These are phyloP conservation scores for Salarias fasciatus DNA, from an alignment of 2,797 vertebrate species.

Conservation along the genomic window DNA sequence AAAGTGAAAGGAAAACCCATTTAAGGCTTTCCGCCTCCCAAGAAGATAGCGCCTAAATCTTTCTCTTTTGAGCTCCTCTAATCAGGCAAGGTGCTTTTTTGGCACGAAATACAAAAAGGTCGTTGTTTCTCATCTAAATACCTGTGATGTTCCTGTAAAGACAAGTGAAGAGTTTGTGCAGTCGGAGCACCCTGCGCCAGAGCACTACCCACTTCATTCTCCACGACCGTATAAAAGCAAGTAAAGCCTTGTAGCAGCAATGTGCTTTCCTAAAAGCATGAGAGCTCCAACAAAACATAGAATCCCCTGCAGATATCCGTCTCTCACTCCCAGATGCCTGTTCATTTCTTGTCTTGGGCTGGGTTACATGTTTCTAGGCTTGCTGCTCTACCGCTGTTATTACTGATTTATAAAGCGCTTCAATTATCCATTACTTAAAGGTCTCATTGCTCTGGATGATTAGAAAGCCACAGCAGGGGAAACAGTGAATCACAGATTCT, in stretches of 20 bases:
- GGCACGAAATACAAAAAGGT: slow-evolving; percentile 1
- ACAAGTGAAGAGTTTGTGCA: slow-evolving; percentile 1
- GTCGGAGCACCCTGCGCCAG: background rate
- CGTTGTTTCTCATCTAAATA: slow-evolving; percentile 4
- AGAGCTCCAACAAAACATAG: slow-evolving; percentile 30
- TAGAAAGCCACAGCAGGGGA: slow-evolving; percentile 13
- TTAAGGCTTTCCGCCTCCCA: background rate
- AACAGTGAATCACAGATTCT: slow-evolving; percentile 8
- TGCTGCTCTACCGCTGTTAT: slow-evolving; percentile 24
- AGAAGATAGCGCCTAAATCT: background rate
- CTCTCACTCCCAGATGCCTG: slow-evolving; percentile 23
- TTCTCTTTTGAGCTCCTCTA: slow-evolving; percentile 5
- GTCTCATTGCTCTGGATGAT: slow-evolving; percentile 27
- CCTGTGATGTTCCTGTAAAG: slow-evolving; percentile 16
- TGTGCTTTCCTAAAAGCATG: slow-evolving; percentile 34
- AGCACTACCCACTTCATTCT: slow-evolving; percentile 9
- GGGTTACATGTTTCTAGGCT: slow-evolving; percentile 9
- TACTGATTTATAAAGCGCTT: slow-evolving; percentile 50
- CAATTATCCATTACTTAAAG: slow-evolving; percentile 52
- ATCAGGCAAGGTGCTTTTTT: slow-evolving; percentile 12
- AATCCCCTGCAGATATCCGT: slow-evolving; percentile 29
- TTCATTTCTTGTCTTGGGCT: slow-evolving; percentile 22
- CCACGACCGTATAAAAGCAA: slow-evolving; percentile 24
- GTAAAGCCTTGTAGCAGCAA: slow-evolving; percentile 16
- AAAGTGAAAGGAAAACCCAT: slow-evolving; percentile 13